Base-by-base conservation (phyloP, 2,888 invertebrate species). In the Drosophila formosana region DNA sequence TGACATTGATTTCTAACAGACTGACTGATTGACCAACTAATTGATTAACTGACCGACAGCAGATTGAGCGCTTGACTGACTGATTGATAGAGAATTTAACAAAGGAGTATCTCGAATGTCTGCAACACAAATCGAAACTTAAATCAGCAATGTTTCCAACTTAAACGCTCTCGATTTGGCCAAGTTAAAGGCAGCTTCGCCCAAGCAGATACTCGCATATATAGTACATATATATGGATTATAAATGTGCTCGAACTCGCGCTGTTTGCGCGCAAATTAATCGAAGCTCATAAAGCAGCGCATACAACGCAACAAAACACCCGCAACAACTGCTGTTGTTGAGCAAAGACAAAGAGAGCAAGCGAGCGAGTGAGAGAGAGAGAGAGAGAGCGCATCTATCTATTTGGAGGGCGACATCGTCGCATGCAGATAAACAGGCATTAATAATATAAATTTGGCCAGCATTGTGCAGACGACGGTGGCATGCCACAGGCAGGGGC, bases 351-450 rank as follows among this genome's bases (percentile, higher is more conserved):
- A n/a, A n/a, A 37, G 13, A 47, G n/a, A 47, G 26, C 9, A 11
- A 41, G 25, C 2, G 25, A 45, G 23, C 3, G 9, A 34, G 47
- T 1, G 45, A 8, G 41, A 11, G 26, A 4, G 37, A 18, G 5
- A 11, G 34, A 3, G n/a, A 3, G 2, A 8, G 9, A 11, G 43
- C 51, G 60, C 32, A 55, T 55, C 41, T 67, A 66, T 66, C 47
- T 72, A 47, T 62, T 41, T 37, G 37, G 57, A 49, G 60, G 53
- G 64, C 77, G 62, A 73, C 73, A 69, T 65, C 69, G 77, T 75
- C 61, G 80, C 86, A 82, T 82, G 78, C 82, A 75, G 87, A 83
- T 86, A 83, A 86, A 81, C 84, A 86, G 75, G 71, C 76, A 81
- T 81, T 86, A 81, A 79, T 79, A 66, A 81, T 81, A 79, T 79